Evolutionary conservation across 2,888 invertebrate species (phyloP).

Genomic region (Holacanthella duospinosa): DNA sequence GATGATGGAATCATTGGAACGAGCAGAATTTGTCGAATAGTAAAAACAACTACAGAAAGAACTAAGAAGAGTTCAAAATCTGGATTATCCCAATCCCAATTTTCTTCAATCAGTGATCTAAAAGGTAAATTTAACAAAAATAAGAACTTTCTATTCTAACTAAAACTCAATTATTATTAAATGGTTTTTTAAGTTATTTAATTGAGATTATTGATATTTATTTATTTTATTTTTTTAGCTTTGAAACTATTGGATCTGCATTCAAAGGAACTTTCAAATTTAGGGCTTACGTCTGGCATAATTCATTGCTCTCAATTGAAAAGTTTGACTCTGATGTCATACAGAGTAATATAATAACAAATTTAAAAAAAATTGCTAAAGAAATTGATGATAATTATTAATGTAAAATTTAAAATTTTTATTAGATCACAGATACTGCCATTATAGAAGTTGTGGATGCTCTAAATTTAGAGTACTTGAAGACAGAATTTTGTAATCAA

Average conservation of each 20-base stretch:
- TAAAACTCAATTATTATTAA: too few species aligned
- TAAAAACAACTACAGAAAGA: neutral
- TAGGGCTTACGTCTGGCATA: conserved; percentile 18
- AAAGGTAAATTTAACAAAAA: neutral
- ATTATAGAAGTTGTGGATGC: conserved; percentile 16
- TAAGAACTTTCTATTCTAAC: too few species aligned
- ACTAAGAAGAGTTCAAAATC: too few species aligned
- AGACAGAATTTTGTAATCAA: conserved; percentile 20
- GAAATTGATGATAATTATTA: neutral
- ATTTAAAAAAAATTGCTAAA: neutral
- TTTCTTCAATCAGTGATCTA: neutral
- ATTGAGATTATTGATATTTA: too few species aligned
- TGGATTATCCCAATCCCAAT: neutral
- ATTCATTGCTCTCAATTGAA: conserved; percentile 18
- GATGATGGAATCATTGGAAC: neutral
- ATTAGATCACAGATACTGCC: conserved; percentile 20
- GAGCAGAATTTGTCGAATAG: neutral
- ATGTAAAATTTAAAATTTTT: neutral
- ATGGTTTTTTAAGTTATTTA: too few species aligned
- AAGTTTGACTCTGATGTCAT: conserved; percentile 15
- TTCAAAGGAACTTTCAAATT: conserved; percentile 19
- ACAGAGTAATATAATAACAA: conserved; percentile 7
- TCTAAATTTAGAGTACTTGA: conserved; percentile 20
- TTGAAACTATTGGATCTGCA: conserved; percentile 16
- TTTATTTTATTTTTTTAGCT: conserved; percentile 11